Conservation (phyloP, 92 coral and sea anemone genomes). For the Bergia puertoricense region DNA sequence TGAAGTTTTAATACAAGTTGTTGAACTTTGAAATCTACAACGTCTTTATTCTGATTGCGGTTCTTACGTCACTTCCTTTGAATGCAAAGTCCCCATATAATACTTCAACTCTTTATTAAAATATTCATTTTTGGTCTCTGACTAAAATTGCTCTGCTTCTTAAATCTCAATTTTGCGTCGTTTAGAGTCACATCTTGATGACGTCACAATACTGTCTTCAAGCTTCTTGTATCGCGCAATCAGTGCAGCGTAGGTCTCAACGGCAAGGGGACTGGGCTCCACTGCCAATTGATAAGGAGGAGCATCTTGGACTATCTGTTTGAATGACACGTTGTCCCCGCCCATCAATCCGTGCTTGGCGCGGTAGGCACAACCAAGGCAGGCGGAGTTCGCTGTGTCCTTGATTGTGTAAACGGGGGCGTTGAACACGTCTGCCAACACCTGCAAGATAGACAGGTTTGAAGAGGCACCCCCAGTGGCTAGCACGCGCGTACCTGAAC, state of each 20-base stretch:
- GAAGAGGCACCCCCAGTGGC: conserved; percentile 99
- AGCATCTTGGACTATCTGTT: conserved; percentile 69
- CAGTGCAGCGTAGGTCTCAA: conserved; percentile 59
- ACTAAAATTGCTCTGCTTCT: neutral
- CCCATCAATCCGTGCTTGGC: conserved; percentile 87
- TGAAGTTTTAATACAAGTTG: no score
- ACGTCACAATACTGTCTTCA: conserved; percentile 61
- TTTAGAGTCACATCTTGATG: neutral
- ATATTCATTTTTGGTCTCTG: neutral
- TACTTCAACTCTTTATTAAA: neutral
- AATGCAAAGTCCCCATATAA: no score
- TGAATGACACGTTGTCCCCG: conserved; percentile 55
- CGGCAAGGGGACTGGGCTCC: conserved; percentile 60
- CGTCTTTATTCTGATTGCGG: no score
- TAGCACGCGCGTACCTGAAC: conserved; percentile 74
- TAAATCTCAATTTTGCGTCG: conserved; percentile 19
- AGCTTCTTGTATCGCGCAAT: conserved; percentile 77
- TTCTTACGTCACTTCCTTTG: no score
- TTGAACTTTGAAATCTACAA: no score
- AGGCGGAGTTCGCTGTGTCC: conserved; percentile 97
- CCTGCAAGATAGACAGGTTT: conserved; percentile 89
- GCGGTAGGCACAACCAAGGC: conserved; percentile 94
- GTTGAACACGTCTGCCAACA: conserved; percentile 84
- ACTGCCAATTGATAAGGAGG: conserved; percentile 81
- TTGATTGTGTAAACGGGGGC: conserved; percentile 94